Base-by-base conservation (phyloP, 2,888 invertebrate species). In the Embidobia sp. region DNA sequence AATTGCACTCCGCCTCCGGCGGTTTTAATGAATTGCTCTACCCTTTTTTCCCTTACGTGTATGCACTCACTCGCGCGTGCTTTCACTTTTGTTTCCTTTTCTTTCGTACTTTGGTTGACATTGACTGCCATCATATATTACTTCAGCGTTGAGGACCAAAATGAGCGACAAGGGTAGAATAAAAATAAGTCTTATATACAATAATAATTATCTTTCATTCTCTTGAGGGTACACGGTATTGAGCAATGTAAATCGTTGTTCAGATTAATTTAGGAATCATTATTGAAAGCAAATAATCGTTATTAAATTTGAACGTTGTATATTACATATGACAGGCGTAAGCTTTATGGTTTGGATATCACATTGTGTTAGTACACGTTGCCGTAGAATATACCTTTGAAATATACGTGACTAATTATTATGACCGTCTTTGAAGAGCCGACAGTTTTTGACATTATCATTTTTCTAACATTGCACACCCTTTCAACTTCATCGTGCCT, bases 1-100 rank as follows among this genome's bases (percentile, higher is more conserved):
- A 84, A 84, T 84, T 83, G 82, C 83, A 85, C 82, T 83, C 82
- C 83, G 85, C 86, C 85, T 82, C 81, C 81, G 83, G 85, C 83
- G 70, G 77, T 84, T 86, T 85, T 86, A 86, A 85, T 85, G 85
- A 85, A 86, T 86, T 84, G 82, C 81, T 78, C 46, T 67, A 72
- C 67, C 75, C 78, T 74, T 74, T 72, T 75, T 70, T 55, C 67
- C 37, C 53, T 44, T 48, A 55, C 44, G 46, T 10, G 8, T 8
- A 42, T 31, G 13, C 18, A 22, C 51, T 18, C 29, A 51, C 37
- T 48, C 48, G 37, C 15, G 19, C 26, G 10, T 61, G 44, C 48
- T 40, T 66, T 53, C 61, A 63, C 33, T 64, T 48, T 61, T 48
- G 33, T 72, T 53, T 46, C 48, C 73, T 49, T 48, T 55, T 48